These are phyloP conservation scores for Gymnoscopelus braueri DNA, from an alignment of 2,797 vertebrate species.

Conservation along the genomic window DNA sequence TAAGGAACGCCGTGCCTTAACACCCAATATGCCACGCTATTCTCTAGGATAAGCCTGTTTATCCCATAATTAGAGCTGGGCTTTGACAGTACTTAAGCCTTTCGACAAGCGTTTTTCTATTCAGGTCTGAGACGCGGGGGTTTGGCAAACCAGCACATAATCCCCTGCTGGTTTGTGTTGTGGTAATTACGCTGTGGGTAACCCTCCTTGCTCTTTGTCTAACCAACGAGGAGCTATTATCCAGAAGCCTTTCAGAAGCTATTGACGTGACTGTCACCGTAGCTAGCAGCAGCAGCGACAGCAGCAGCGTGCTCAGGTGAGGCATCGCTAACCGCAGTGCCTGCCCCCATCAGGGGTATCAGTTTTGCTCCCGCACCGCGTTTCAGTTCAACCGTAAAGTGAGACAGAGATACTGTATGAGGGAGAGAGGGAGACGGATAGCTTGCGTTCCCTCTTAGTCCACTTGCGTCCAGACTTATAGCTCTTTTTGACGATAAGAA, in stretches of 20 bases:
- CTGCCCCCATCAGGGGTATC: constrained; percentile 28
- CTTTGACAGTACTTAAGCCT: constrained; percentile 68
- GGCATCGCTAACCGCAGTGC: constrained; percentile 61
- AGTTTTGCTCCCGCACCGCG: constrained; percentile 50
- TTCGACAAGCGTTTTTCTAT: constrained; percentile 67
- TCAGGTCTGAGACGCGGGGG: constrained; percentile 51
- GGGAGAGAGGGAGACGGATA: neutral
- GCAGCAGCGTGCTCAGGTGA: constrained; percentile 60
- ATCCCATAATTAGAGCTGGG: constrained; percentile 78
- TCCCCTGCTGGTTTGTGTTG: constrained; percentile 59
- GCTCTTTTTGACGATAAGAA: too few relatives aligned
- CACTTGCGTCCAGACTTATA: too few relatives aligned
- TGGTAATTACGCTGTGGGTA: constrained; percentile 63
- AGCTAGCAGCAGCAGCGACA: constrained; percentile 35
- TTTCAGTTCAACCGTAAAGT: constrained; percentile 49
- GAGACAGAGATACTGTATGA: constrained; percentile 26
- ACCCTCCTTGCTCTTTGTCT: constrained; percentile 58
- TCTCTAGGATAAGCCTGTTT: constrained; percentile 76
- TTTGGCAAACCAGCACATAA: constrained; percentile 62
- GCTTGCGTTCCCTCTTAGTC: neutral
- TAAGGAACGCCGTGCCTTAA: constrained; percentile 65
- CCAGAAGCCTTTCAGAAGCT: constrained; percentile 50
- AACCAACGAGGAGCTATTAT: constrained; percentile 59
- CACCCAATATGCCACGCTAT: constrained; percentile 57
- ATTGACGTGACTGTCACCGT: constrained; percentile 55